Base-by-base conservation (phyloP, 1,140 invertebrate species). In the Penaeus indicus region DNA sequence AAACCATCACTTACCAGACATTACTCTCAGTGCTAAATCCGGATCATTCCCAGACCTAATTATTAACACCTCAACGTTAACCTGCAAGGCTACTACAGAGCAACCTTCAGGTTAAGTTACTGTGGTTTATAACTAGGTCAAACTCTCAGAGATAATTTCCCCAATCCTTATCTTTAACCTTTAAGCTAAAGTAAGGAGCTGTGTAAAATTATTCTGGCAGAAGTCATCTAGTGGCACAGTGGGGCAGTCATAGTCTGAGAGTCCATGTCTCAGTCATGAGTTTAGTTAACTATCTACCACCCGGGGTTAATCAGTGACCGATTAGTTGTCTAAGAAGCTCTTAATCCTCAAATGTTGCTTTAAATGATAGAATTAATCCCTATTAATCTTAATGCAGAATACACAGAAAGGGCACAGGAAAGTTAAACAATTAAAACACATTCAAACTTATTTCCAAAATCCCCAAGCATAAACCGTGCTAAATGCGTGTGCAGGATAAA, bases 401-500 rank as follows among this genome's bases (percentile, higher is more conserved):
- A 90, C 85, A 90, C 82, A 90, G 77, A 90, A 78, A 89, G 81
- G 86, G 79, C 86, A 90, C 86, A 89, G 86, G 83, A 90, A 88
- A 69, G 64, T 88, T 88, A 80, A 90, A 88, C 81, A 88, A 88
- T 88, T 88, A 88, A 88, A 83, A 87, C 69, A 90, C 85, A 90
- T 85, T 81, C 85, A 90, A 85, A 84, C 72, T 90, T 91, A 85
- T 84, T 67, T 88, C 85, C 88, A 84, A 90, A 84, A 89, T 88
- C 84, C 84, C 85, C 88, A 90, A 90, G 86, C 88, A 88, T 86
- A 85, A 87, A 87, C 88, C 85, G 88, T 88, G 84, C 85, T 89
- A 84, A 89, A 86, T 87, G 90, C 88, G 88, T 85, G 88, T 86
- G 85, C 85, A 83, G 81, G 85, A 91, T 88, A 90, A 91, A 88